These are phyloP conservation scores for Eilema depressum DNA, from an alignment of 2,888 invertebrate species.

Conservation along the genomic window DNA sequence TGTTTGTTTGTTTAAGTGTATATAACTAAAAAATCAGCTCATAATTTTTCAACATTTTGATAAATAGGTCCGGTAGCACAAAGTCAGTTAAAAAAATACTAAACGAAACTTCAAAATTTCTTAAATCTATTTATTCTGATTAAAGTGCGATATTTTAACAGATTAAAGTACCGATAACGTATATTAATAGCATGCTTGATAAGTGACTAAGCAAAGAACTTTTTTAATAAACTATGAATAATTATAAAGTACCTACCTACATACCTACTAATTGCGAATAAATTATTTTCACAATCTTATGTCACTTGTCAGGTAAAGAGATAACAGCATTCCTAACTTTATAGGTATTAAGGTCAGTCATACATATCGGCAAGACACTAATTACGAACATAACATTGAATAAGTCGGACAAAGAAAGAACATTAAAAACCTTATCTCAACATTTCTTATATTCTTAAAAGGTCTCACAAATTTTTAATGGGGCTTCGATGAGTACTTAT, in stretches of 20 bases:
- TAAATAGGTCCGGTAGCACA: not conserved
- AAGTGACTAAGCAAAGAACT: not conserved
- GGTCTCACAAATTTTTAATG: slow-evolving; percentile 5
- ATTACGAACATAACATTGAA: not conserved
- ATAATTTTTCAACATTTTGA: not conserved
- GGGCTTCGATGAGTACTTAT: slow-evolving; percentile 12
- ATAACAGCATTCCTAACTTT: slow-evolving; percentile 3
- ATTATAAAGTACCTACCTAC: not conserved
- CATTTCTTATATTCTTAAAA: not conserved
- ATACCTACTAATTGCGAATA: slow-evolving; percentile 10
- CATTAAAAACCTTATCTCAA: not conserved
- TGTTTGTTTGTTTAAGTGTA: too few relatives aligned
- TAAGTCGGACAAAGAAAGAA: not conserved
- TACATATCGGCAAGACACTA: not conserved
- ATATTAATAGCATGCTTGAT: not conserved
- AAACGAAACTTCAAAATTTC: not conserved
- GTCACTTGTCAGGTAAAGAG: slow-evolving; percentile 1
- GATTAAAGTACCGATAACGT: not conserved
- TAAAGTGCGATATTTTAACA: slow-evolving; percentile 2
- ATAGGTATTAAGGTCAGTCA: slow-evolving; percentile 10
- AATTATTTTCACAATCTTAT: slow-evolving; percentile 15
- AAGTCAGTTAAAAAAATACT: not conserved
- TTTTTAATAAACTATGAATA: not conserved
- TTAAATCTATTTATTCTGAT: not conserved
- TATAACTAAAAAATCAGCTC: not conserved